phyloP scores from a whole-genome alignment of 2,797 vertebrate species.

The Podarcis lilfordi region DNA sequence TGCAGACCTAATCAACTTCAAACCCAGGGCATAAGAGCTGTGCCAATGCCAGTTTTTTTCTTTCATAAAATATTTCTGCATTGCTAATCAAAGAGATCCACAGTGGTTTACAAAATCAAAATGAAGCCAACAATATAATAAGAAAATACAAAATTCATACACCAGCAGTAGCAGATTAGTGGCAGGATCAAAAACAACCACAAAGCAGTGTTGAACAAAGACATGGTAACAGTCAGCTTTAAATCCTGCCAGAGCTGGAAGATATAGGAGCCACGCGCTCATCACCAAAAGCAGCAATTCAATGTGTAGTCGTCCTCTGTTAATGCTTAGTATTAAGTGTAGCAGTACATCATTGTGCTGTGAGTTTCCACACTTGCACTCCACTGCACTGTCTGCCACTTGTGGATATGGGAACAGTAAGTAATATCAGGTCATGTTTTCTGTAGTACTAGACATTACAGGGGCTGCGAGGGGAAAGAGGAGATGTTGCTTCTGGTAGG shows the following conservation, averaged over 20 bases:
- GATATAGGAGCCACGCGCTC: background rate
- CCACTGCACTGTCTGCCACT: background rate
- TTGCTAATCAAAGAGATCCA: background rate
- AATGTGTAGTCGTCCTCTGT: too few species aligned
- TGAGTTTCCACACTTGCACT: background rate
- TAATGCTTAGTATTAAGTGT: background rate
- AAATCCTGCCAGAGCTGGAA: background rate
- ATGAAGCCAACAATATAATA: background rate
- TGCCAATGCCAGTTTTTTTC: background rate
- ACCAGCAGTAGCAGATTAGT: background rate
- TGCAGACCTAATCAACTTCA: background rate
- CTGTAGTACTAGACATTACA: background rate
- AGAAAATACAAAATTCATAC: background rate
- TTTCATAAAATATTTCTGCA: too few species aligned
- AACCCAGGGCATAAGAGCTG: background rate
- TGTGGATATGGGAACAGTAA: background rate
- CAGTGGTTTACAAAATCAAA: background rate
- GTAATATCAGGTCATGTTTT: background rate
- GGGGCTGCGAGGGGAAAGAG: background rate
- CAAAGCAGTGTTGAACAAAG: background rate
- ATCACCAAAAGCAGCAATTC: background rate
- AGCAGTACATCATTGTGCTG: background rate
- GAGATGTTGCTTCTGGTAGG: background rate
- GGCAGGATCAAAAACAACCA: background rate
- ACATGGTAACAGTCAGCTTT: background rate